Conservation (phyloP, 2,888 invertebrate genomes). For the Noctua janthina region DNA sequence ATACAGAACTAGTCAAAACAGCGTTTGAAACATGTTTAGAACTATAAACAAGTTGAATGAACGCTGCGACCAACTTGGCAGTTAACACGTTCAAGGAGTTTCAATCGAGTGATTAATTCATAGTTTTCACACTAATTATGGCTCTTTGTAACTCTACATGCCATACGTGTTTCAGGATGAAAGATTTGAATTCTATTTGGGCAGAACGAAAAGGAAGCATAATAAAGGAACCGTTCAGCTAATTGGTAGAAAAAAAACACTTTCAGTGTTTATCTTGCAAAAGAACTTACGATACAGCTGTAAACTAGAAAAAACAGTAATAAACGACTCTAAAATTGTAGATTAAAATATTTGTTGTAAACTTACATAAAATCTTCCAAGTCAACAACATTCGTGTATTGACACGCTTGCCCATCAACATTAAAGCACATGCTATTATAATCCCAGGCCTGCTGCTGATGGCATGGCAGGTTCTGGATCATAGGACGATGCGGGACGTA, state of each 20-base stretch:
- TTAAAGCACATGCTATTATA: conserved; percentile 92
- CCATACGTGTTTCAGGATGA: neutral
- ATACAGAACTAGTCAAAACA: conserved; percentile 49
- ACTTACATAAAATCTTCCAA: conserved; percentile 95
- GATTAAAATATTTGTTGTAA: conserved; percentile 7
- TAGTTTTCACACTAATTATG: conserved; percentile 44
- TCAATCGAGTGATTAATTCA: conserved; percentile 21
- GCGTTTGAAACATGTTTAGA: conserved; percentile 37
- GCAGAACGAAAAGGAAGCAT: neutral
- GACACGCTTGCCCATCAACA: conserved; percentile 92
- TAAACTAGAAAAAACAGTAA: conserved; percentile 7
- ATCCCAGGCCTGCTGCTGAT: conserved; percentile 89
- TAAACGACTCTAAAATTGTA: neutral
- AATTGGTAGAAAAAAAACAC: neutral
- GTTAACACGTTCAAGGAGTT: conserved; percentile 18
- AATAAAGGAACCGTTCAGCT: neutral
- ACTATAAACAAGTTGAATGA: conserved; percentile 56
- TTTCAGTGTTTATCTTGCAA: neutral
- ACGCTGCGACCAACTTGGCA: conserved; percentile 29
- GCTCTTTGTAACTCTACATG: conserved; percentile 29
- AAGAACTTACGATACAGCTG: conserved; percentile 12
- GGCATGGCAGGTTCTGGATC: conserved; percentile 87
- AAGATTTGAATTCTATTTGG: neutral
- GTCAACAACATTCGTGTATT: conserved; percentile 92
- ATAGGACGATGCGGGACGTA: conserved; percentile 72